phyloP scores from a whole-genome alignment of 2,113 vertebrate species.

The Tautogolabrus adspersus region DNA sequence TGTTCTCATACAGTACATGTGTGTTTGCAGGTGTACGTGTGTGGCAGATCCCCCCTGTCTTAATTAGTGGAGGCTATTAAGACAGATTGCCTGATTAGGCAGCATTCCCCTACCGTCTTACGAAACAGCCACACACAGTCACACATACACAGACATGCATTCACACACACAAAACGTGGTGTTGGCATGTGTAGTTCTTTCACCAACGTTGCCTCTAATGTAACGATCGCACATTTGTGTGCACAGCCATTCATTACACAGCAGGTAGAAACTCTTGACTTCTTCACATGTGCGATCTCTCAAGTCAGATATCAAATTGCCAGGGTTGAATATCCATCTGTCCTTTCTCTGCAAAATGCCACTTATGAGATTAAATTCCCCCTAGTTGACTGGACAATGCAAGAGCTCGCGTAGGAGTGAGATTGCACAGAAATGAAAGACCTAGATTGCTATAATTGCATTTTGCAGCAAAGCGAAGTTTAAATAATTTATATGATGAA shows the following conservation, averaged over 20 bases:
- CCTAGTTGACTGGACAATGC: background rate
- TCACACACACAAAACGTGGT: slow-evolving; percentile 9
- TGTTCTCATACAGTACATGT: background rate
- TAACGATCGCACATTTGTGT: slow-evolving; percentile 5
- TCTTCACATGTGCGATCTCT: background rate
- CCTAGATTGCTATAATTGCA: background rate
- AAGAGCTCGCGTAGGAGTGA: background rate
- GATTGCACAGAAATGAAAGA: background rate
- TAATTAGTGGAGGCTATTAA: slow-evolving; percentile 73
- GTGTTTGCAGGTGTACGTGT: slow-evolving; percentile 26
- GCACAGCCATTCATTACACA: background rate
- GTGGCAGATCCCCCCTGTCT: slow-evolving; percentile 63
- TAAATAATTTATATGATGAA: background rate
- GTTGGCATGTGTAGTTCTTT: background rate
- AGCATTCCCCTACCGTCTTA: slow-evolving; percentile 62
- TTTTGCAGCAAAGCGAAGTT: slow-evolving; percentile 19
- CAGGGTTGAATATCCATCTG: background rate
- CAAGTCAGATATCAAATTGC: slow-evolving; percentile 3
- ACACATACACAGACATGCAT: slow-evolving; percentile 5
- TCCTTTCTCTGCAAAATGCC: slow-evolving; percentile 1
- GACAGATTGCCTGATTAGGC: slow-evolving; percentile 74
- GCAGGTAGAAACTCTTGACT: slow-evolving; percentile 4
- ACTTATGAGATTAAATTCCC: slow-evolving; percentile 4
- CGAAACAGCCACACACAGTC: slow-evolving; percentile 34
- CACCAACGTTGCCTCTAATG: background rate